Evolutionary conservation across 2,888 invertebrate species (phyloP), one percentile per base, ranked within the genome.

Genomic region (Pachycephus smyrnensis): DNA sequence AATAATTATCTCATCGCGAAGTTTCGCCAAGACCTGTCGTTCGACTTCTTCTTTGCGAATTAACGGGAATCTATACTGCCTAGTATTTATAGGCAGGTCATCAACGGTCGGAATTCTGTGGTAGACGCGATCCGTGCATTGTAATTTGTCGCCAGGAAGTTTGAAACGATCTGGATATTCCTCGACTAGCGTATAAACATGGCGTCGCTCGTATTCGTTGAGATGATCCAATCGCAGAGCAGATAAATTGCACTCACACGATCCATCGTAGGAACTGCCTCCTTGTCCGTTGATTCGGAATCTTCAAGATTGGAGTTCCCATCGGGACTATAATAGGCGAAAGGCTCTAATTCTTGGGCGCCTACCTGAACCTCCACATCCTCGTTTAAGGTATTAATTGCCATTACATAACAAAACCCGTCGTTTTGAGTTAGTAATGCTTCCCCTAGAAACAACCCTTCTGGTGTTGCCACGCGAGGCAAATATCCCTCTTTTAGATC

Each of bases 111-210:
- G 69, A 31, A 77, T 77, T 12, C 1, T 73, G 30, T 77, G 69
- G 1, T 76, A 33, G 11, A 31, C 12, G 6, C 0, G 69, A 6
- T 71, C 36, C 11, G 76, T 76, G 4, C 74, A 37, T 1, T 74
- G 74, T 35, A 76, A 36, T 3, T n/a, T 23, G 33, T 79, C 73
- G 9, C 79, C 75, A 11, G 75, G 75, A 4, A 79, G 36, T 33
- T 76, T 32, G 11, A 76, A 76, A 11, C 68, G 33, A n/a, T 75
- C 74, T n/a, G 76, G 33, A 30, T 76, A 76, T 33, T 79, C 76
- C 12, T 68, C 68, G 11, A 76, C 33, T 1, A 78, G 68, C 12
- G n/a, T 33, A 15, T 11, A 0, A 32, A 78, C 35, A 32, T 68
- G 36, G 12, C 69, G 73, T 69, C 30, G 73, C 76, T 9, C 35